These are phyloP conservation scores for Melipona bicolor DNA, from an alignment of 2,888 invertebrate genomes.

Conservation along the genomic window DNA sequence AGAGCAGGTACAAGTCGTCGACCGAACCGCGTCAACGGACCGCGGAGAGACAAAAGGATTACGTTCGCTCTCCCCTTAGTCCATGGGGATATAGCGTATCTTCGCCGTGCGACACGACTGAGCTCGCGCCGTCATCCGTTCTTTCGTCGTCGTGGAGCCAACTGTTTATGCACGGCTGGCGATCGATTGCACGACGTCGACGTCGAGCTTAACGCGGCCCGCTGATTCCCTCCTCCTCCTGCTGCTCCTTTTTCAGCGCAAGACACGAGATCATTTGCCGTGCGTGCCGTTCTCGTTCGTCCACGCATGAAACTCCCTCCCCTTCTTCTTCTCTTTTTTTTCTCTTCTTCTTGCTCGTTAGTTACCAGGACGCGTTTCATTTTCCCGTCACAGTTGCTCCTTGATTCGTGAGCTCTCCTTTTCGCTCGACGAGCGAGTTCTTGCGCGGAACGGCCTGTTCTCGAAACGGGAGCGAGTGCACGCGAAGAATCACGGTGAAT, in stretches of 20 bases:
- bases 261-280: constrained; percentile 21
- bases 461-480: too few relatives aligned
- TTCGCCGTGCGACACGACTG: background rate
- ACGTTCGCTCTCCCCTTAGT: constrained; percentile 4
- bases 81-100: background rate
- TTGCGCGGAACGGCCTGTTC: background rate
- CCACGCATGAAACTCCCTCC: constrained; percentile 18
- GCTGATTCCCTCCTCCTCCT: background rate
- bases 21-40: background rate
- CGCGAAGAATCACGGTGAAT: too few relatives aligned
- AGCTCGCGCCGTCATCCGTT: background rate
- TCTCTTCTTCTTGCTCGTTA: too few relatives aligned
- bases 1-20: background rate
- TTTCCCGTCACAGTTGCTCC: constrained; percentile 28
- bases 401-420: constrained; percentile 5
- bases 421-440: background rate
- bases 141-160: background rate
- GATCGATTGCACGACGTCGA: constrained; percentile 23
- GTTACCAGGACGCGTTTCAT: constrained; percentile 19
- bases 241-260: background rate
- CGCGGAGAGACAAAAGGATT: constrained; percentile 36
- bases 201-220: constrained; percentile 10
- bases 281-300: constrained; percentile 4
- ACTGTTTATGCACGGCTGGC: constrained; percentile 1
- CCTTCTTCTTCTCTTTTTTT: background rate